phyloP scores from a whole-genome alignment of 1,140 invertebrate species.

The Drosophila serrata region DNA sequence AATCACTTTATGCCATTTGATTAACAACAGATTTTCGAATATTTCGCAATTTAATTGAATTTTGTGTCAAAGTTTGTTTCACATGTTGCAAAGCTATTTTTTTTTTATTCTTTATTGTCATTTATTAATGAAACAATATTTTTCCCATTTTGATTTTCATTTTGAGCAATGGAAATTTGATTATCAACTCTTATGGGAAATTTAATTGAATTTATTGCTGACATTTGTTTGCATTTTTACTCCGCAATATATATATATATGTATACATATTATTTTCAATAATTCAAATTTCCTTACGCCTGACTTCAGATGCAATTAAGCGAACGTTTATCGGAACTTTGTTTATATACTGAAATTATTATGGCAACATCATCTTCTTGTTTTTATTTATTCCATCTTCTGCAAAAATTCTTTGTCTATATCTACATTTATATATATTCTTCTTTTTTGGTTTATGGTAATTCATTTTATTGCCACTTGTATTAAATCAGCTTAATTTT shows the following conservation, averaged over 20 bases:
- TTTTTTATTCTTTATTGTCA: background rate
- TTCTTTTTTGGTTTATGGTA: constrained; percentile 16
- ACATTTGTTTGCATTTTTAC: constrained; percentile 43
- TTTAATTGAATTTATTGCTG: constrained; percentile 69
- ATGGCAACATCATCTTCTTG: background rate
- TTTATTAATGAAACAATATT: constrained; percentile 51
- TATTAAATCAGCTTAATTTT: constrained; percentile 47
- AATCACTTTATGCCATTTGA: constrained; percentile 23
- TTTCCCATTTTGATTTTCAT: constrained; percentile 22
- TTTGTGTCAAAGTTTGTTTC: constrained; percentile 6
- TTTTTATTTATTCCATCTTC: background rate
- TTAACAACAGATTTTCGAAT: constrained; percentile 21
- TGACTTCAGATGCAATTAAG: constrained; percentile 76
- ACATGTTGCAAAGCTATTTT: background rate
- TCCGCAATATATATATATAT: background rate
- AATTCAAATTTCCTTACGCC: constrained; percentile 66
- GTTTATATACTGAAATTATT: constrained; percentile 22
- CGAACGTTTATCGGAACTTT: constrained; percentile 23
- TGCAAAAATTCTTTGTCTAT: background rate
- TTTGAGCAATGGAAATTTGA: constrained; percentile 43
- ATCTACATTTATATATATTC: background rate
- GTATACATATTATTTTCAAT: constrained; percentile 18
- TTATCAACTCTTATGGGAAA: constrained; percentile 64
- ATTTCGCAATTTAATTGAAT: constrained; percentile 37
- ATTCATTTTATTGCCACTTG: constrained; percentile 16